phyloP scores from a whole-genome alignment of 2,797 vertebrate species.

The Margarornis squamiger region DNA sequence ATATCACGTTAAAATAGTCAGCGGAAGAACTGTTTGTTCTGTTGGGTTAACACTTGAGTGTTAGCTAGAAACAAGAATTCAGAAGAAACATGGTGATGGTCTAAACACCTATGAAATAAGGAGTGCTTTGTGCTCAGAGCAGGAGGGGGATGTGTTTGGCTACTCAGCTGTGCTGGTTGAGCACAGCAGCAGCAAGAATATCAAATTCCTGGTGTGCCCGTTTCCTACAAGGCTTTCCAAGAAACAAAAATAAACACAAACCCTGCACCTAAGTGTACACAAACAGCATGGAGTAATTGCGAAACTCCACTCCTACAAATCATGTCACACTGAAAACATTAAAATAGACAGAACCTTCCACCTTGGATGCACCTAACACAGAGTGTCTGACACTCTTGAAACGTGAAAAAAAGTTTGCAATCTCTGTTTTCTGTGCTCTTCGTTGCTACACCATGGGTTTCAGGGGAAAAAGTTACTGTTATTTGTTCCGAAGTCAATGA shows the following conservation, averaged over 20 bases:
- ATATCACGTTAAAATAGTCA: not conserved
- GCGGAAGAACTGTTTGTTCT: not conserved
- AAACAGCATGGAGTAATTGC: not conserved
- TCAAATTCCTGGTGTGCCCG: not conserved
- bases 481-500: not conserved
- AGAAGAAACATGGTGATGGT: not conserved
- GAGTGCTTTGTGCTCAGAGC: not conserved
- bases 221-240: not conserved
- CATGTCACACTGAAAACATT: not conserved
- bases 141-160: not conserved
- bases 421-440: not conserved
- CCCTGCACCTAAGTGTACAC: not conserved
- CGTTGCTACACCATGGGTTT: not conserved
- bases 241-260: constrained; percentile 18
- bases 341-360: not conserved
- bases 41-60: not conserved
- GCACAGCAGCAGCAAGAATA: not conserved
- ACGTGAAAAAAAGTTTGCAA: not conserved
- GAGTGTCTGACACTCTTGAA: not conserved
- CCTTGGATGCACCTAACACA: not conserved
- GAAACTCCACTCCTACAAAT: not conserved
- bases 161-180: not conserved
- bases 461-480: not conserved
- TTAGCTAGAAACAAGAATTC: not conserved
- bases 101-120: not conserved